Conservation (phyloP, 2,888 invertebrate species). For the Cyclophora punctaria region DNA sequence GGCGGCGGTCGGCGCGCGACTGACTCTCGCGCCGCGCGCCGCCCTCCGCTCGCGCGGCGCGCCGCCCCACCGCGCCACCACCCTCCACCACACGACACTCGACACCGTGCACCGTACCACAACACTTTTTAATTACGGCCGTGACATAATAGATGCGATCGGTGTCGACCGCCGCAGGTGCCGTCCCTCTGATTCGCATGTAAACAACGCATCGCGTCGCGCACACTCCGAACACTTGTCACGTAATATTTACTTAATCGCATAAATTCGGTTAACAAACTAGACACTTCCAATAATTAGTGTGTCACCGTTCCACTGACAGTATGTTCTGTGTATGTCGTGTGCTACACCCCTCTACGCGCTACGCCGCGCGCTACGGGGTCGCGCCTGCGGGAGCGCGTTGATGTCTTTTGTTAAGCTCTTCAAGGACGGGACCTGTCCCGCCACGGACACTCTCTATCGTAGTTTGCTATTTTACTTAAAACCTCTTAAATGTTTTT, state of each 20-base stretch:
- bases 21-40: slow-evolving; percentile 26
- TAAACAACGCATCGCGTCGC: neutral
- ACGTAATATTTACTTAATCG: neutral
- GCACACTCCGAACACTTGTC: neutral
- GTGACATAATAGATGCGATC: slow-evolving; percentile 5
- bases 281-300: neutral
- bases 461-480: too few relatives aligned
- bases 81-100: slow-evolving; percentile 35
- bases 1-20: slow-evolving; percentile 45
- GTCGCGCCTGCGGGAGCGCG: slow-evolving; percentile 15
- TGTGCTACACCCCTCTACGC: neutral
- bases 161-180: neutral
- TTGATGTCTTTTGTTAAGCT: slow-evolving; percentile 34
- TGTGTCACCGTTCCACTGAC: too few relatives aligned
- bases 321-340: too few relatives aligned
- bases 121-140: slow-evolving; percentile 17
- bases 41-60: slow-evolving; percentile 23
- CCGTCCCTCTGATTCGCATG: neutral
- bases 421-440: too few relatives aligned
- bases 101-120: slow-evolving; percentile 48
- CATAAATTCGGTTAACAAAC: neutral
- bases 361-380: neutral
- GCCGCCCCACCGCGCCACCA: slow-evolving; percentile 20
- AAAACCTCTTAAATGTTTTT: too few relatives aligned
- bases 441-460: too few relatives aligned